phyloP scores from a whole-genome alignment of 2,888 invertebrate species.

The Parochlus steinenii region DNA sequence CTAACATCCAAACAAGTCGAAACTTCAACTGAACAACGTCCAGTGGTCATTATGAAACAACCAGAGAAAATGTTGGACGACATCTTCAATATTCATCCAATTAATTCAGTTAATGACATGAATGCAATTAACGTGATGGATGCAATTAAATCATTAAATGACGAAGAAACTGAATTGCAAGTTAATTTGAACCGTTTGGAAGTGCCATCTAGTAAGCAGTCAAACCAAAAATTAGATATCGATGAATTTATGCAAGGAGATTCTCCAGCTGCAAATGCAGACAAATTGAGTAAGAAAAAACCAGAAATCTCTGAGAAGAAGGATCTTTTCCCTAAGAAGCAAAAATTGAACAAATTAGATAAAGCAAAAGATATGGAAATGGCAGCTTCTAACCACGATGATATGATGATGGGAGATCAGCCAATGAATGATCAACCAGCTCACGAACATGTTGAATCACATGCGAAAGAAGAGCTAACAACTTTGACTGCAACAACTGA shows the following conservation, averaged over 20 bases:
- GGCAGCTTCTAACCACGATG: constrained; percentile 18
- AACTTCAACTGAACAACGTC: constrained; percentile 1
- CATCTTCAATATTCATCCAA: too few species aligned
- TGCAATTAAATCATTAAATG: too few species aligned
- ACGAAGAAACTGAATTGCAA: neutral
- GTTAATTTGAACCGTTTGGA: constrained; percentile 8
- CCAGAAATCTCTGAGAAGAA: constrained; percentile 20
- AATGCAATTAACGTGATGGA: too few species aligned
- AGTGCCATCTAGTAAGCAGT: constrained; percentile 14
- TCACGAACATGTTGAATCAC: neutral
- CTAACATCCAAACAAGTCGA: neutral
- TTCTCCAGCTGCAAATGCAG: constrained; percentile 16
- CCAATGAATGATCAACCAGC: constrained; percentile 3
- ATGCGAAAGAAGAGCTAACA: neutral
- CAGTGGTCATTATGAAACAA: constrained; percentile 9
- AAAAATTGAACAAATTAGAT: constrained; percentile 9
- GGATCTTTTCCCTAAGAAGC: constrained; percentile 15
- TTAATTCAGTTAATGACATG: too few species aligned
- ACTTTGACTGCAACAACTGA: constrained; percentile 8
- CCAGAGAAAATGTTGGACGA: constrained; percentile 11
- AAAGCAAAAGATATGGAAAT: constrained; percentile 13
- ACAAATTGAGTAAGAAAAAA: constrained; percentile 19
- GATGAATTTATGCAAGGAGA: constrained; percentile 29
- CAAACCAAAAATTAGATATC: constrained; percentile 24
- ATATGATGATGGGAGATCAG: constrained; percentile 28